Conservation (phyloP, 2,113 vertebrate species). For the Pionites leucogaster region DNA sequence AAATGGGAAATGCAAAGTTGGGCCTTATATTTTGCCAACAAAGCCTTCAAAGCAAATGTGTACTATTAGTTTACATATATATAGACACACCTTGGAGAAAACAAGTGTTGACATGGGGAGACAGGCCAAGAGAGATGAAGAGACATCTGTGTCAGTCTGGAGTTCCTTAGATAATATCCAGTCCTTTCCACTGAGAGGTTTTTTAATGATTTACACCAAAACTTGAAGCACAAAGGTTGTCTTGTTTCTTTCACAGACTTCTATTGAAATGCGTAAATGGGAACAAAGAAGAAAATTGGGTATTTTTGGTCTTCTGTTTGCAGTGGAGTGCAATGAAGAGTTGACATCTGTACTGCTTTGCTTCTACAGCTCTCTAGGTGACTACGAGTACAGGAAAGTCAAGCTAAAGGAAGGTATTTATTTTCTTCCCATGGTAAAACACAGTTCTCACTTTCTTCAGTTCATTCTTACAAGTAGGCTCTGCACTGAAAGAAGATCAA, state of each 20-base stretch:
- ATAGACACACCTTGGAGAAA: not conserved
- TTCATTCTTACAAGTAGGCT: not conserved
- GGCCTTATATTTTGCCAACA: not conserved
- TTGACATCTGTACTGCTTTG: not conserved
- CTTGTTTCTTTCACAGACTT: not conserved
- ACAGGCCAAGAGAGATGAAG: not conserved
- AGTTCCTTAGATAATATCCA: not conserved
- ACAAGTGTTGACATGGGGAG: not conserved
- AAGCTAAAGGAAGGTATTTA: not conserved
- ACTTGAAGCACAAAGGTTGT: conserved; percentile 12
- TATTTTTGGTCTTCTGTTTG: not conserved
- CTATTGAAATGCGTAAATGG: not conserved
- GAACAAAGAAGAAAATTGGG: not conserved
- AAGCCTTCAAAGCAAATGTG: not conserved
- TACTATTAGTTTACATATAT: not conserved
- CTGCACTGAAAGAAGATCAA: not conserved
- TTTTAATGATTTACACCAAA: conserved; percentile 20
- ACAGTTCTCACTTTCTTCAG: not conserved
- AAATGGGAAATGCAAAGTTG: not conserved
- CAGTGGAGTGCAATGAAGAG: not conserved
- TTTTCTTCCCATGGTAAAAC: not conserved
- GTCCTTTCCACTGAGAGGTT: not conserved
- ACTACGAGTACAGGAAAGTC: not conserved
- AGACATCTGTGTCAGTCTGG: not conserved
- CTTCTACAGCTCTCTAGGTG: not conserved